Base-by-base conservation (phyloP, 1,140 invertebrate genomes). In the Drosophila mayri region DNA sequence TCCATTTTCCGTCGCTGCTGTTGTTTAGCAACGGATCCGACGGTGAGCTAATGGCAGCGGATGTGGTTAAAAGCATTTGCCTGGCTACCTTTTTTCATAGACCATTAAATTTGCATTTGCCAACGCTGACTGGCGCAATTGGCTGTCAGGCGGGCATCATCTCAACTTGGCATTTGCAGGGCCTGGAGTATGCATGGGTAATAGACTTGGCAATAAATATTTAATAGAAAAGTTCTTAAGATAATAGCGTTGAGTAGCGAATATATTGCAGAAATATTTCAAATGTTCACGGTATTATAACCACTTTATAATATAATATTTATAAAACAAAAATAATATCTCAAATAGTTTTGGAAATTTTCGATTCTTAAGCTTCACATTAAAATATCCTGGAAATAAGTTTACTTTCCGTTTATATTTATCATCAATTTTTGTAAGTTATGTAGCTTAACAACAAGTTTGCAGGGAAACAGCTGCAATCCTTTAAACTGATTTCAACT, bases 31-130 rank as follows among this genome's bases (percentile, higher is more conserved):
- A 66, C 63, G 68, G 64, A 46, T 76, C 50, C 50, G 72, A 35
- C 59, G 66, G 70, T 68, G 63, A 68, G 68, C 85, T 88, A 84
- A 90, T 90, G 79, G 85, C 85, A 75, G 66, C 84, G 84, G 84
- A 88, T 88, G 80, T 90, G 84, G 84, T 88, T 90, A 88, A 88
- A 88, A 88, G 84, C 84, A 90, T 87, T 87, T 88, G 68, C 80
- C 84, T 68, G 59, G 81, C 84, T 88, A 84, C 81, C 84, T 88
- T 88, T 88, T 55, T 81, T 79, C 77, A 88, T 88, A 88, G 80
- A 90, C 85, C 84, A 88, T 88, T 88, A 88, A 88, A 88, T 88
- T 88, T 88, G 84, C 84, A 90, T 88, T 88, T 88, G 85, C 79
- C 57, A 37, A 37, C 44, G 84, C 65, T 88, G 84, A 90, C 85